phyloP scores from a whole-genome alignment of 2,888 invertebrate species.

The Cantharis nigra region DNA sequence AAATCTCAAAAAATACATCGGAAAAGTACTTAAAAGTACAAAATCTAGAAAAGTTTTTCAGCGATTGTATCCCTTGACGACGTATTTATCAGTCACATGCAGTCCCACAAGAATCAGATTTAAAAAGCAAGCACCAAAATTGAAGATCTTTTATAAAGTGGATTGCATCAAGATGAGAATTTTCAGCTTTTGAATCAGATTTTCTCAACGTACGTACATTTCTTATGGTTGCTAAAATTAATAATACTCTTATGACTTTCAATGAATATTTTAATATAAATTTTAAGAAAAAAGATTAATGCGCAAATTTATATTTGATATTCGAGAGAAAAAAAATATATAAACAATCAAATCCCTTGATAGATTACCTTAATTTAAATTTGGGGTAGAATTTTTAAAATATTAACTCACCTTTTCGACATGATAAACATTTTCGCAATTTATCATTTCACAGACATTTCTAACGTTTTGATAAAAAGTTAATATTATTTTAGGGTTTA shows the following conservation, averaged over 20 bases:
- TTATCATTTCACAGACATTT: background rate
- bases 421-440: background rate
- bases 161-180: conserved; percentile 26
- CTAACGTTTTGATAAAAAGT: background rate
- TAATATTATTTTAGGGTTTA: background rate
- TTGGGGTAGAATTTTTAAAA: background rate
- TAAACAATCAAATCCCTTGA: background rate
- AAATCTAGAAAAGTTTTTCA: conserved; percentile 16
- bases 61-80: conserved; percentile 24
- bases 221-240: conserved; percentile 22
- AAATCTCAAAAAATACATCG: background rate
- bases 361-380: conserved; percentile 3
- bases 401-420: background rate
- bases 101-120: conserved; percentile 30
- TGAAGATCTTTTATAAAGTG: conserved; percentile 28
- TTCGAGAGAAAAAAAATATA: background rate
- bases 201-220: conserved; percentile 11
- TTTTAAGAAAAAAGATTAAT: background rate
- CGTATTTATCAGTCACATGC: conserved; percentile 30
- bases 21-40: background rate
- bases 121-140: conserved; percentile 26
- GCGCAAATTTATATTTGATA: background rate
- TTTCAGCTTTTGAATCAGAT: conserved; percentile 21
- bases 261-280: conserved; percentile 2
- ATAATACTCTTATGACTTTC: conserved; percentile 1